Base-by-base conservation (phyloP, 2,113 vertebrate species). In the Variabilichromis moorii region DNA sequence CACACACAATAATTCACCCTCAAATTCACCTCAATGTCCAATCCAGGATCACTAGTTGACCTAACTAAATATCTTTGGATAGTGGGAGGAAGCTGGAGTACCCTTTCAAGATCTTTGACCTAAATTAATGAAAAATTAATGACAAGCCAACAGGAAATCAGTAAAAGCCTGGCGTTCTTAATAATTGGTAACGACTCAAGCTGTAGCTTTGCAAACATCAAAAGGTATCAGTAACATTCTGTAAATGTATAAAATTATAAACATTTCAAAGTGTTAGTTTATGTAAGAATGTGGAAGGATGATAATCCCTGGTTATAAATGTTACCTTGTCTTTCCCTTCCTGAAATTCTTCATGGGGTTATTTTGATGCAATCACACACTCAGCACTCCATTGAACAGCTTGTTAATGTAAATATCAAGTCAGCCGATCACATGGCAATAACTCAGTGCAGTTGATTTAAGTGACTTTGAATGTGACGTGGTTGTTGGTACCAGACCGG, bases 1-100 rank as follows among this genome's bases (percentile, higher is more conserved):
- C 1, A 53, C 1, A 11, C 0, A 53, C 0, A 63, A 3, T 63
- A 33, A 63, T 63, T 63, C 0, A 7, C 14, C 28, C 19, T 68
- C 3, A 68, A 12, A 37, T 68, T 71, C 12, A 24, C 35, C 8
- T 21, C 35, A 42, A 24, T 21, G 35, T 13, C n/a, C 66, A 42
- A 16, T 71, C 42, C 37, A 42, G 0, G 3, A 71, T 71, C 12
- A 42, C 37, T 63, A 7, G 17, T 35, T 12, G 59, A 63, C 31
- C 59, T 63, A 63, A 63, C 59, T 63, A 19, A 19, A 7, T 33
- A 63, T 33, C 28, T 11, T 63, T 63, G 31, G 59, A 63, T 35
- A 63, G 31, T 63, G 59, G 31, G 59, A 63, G 59, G 9, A 35
- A 35, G 59, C 31, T n/a, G 59, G 31, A 35, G 59, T 35, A 63